phyloP scores from a whole-genome alignment of 2,888 invertebrate species.

The Ormyrus pomaceus region DNA sequence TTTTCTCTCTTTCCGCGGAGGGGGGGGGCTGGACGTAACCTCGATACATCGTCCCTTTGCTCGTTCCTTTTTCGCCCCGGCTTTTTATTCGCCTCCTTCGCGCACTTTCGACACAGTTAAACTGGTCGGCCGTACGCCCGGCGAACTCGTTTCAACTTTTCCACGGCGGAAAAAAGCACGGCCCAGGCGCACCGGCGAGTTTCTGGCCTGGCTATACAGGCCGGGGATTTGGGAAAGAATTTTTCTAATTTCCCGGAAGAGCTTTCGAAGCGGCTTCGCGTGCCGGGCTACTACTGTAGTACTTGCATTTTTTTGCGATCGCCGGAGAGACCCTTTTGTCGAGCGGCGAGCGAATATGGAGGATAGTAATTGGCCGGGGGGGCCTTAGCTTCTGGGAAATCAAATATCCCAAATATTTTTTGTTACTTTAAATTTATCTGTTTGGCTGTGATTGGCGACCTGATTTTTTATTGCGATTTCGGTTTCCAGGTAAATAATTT shows the following conservation, averaged over 20 bases:
- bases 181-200: neutral
- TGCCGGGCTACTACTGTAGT: neutral
- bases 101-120: conserved; percentile 49
- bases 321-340: no score
- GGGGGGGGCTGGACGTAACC: neutral
- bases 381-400: no score
- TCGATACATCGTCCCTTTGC: neutral
- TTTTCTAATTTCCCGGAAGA: conserved; percentile 56
- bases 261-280: conserved; percentile 41
- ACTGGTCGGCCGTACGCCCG: conserved; percentile 26
- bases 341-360: no score
- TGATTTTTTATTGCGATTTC: no score
- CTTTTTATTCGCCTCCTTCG: conserved; percentile 28
- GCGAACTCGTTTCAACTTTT: conserved; percentile 58
- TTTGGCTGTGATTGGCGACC: no score
- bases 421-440: no score
- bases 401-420: no score
- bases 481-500: no score
- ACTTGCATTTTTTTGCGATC: neutral
- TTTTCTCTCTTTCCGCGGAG: neutral
- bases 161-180: conserved; percentile 30
- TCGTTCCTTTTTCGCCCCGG: neutral
- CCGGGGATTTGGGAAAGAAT: conserved; percentile 51
- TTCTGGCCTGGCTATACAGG: neutral
- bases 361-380: no score